Conservation (phyloP, 2,797 vertebrate genomes). For the Micrastur ruficollis region DNA sequence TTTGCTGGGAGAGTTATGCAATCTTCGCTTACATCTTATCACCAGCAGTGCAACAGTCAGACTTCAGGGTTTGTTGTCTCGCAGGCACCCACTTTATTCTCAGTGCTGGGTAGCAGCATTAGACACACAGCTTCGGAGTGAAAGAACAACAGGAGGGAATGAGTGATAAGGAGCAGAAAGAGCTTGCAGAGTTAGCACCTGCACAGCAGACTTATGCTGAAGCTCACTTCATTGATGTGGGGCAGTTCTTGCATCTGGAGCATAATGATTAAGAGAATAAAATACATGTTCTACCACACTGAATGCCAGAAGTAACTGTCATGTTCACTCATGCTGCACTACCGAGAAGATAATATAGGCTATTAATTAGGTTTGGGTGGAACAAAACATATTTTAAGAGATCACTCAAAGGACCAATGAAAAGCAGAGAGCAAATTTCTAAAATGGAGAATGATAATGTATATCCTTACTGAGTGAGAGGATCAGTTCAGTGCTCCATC, state of each 20-base stretch:
- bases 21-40: constrained; percentile 66
- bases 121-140: constrained; percentile 20
- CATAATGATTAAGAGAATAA: background rate
- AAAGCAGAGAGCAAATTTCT: background rate
- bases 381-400: background rate
- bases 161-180: constrained; percentile 51
- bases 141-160: constrained; percentile 24
- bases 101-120: constrained; percentile 2
- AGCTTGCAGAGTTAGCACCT: constrained; percentile 31
- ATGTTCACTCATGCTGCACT: background rate
- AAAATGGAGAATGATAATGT: background rate
- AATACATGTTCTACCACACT: background rate
- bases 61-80: constrained; percentile 34
- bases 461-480: background rate
- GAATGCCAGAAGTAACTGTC: constrained; percentile 33
- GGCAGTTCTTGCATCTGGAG: constrained; percentile 38
- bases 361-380: background rate
- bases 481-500: background rate
- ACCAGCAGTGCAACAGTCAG: constrained; percentile 40
- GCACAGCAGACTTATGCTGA: background rate
- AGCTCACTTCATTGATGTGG: constrained; percentile 48
- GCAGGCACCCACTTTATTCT: constrained; percentile 40
- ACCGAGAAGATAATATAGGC: background rate
- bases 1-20: constrained; percentile 20
- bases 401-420: background rate